Percentiles rank a stretch among this genome's conserved stretches.
Evolutionary conservation across 2,797 vertebrate species (phyloP).

Genomic region (Coendou prehensilis): DNA sequence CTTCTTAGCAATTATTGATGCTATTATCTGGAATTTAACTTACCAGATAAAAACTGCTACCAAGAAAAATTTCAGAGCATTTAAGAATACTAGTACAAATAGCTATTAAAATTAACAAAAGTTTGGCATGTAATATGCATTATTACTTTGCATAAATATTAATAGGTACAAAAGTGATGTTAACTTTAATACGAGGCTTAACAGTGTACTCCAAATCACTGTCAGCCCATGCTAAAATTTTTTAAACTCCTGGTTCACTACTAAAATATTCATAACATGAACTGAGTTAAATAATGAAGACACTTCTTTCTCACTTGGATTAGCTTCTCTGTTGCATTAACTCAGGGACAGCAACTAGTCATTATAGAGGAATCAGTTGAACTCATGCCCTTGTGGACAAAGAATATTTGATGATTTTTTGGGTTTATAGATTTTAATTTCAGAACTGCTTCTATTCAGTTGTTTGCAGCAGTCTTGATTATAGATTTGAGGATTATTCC

Average conservation of each 20-base stretch:
- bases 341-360: not conserved
- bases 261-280: not conserved
- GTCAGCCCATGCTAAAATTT: not conserved
- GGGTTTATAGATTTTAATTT: not conserved
- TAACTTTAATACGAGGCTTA: not conserved
- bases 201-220: not conserved
- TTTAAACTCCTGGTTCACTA: not conserved
- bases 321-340: not conserved
- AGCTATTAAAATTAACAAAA: not conserved
- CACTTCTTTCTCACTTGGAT: not conserved
- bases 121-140: not conserved
- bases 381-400: not conserved
- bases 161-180: not conserved
- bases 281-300: not conserved
- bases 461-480: not conserved
- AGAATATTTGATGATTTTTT: not conserved
- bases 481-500: conserved; percentile 8
- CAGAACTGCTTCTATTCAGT: not conserved
- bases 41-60: not conserved
- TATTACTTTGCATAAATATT: not conserved
- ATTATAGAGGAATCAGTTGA: conserved; percentile 19
- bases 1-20: not conserved
- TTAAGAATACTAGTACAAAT: not conserved
- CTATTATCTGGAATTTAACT: not conserved
- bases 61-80: not conserved